Percentiles rank a stretch among this genome's conserved stretches.
phyloP scores from a whole-genome alignment of 2,888 invertebrate genomes.

The Nomada hirtipes region DNA sequence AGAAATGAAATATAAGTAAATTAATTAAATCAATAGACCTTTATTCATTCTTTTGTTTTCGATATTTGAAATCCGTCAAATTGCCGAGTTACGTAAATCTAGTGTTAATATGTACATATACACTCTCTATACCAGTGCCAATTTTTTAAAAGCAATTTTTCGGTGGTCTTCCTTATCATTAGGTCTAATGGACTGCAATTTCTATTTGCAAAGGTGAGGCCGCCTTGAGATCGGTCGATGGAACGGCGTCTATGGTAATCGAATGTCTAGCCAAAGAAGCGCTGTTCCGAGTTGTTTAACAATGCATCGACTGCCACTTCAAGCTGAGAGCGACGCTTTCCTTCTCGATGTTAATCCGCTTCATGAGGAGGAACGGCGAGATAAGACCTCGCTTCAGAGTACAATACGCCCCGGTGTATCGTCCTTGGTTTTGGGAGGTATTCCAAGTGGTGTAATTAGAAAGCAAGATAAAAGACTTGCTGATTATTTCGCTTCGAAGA shows the following conservation, averaged over 20 bases:
- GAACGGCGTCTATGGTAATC: slow-evolving; percentile 5
- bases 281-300: slow-evolving; percentile 16
- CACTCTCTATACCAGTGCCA: neutral
- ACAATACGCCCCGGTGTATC: neutral
- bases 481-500: too few relatives aligned
- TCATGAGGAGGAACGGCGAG: neutral
- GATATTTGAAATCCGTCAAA: too few relatives aligned
- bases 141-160: slow-evolving; percentile 24
- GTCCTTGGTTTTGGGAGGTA: neutral
- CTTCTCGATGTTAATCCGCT: slow-evolving; percentile 12
- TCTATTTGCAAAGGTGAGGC: slow-evolving; percentile 47
- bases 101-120: too few relatives aligned
- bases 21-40: too few relatives aligned
- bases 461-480: slow-evolving; percentile 3
- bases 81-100: too few relatives aligned
- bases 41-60: too few relatives aligned
- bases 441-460: slow-evolving; percentile 17
- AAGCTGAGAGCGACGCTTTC: neutral
- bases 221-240: slow-evolving; percentile 10
- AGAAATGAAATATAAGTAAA: too few relatives aligned
- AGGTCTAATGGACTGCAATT: slow-evolving; percentile 17
- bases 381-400: neutral
- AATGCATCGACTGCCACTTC: slow-evolving; percentile 14
- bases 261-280: slow-evolving; percentile 17
- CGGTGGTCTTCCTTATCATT: slow-evolving; percentile 5